These are phyloP conservation scores for Philopedon plagiatum DNA, from an alignment of 2,888 invertebrate genomes.

Conservation along the genomic window DNA sequence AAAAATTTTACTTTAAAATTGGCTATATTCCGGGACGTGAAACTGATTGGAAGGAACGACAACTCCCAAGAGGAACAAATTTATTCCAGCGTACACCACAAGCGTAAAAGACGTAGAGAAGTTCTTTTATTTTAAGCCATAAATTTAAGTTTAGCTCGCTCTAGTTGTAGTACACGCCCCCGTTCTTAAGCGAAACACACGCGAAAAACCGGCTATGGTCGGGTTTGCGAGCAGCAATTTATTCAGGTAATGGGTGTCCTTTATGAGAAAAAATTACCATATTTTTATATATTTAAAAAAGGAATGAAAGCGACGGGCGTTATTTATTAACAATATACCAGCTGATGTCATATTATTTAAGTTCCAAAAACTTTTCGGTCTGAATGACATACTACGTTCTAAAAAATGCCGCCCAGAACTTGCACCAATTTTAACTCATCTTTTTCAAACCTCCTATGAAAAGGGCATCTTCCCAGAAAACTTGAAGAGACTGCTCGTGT, in stretches of 20 bases:
- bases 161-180: slow-evolving; percentile 23
- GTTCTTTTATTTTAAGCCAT: slow-evolving; percentile 49
- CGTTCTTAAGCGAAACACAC: slow-evolving; percentile 9
- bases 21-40: background rate
- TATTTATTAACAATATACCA: too few relatives aligned
- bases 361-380: too few relatives aligned
- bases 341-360: too few relatives aligned
- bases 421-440: too few relatives aligned
- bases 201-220: background rate
- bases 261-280: background rate
- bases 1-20: slow-evolving; percentile 21
- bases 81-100: slow-evolving; percentile 14
- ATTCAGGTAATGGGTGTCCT: background rate
- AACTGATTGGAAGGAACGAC: slow-evolving; percentile 20
- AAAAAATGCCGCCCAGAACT: too few relatives aligned
- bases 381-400: too few relatives aligned
- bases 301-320: too few relatives aligned
- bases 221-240: background rate
- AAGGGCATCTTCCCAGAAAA: too few relatives aligned
- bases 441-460: too few relatives aligned
- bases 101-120: background rate
- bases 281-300: too few relatives aligned
- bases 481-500: too few relatives aligned
- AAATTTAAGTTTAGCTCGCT: slow-evolving; percentile 50
- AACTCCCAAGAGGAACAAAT: slow-evolving; percentile 13